These are phyloP conservation scores for Synodontis membranacea DNA, from an alignment of 2,113 vertebrate species.

Conservation along the genomic window DNA sequence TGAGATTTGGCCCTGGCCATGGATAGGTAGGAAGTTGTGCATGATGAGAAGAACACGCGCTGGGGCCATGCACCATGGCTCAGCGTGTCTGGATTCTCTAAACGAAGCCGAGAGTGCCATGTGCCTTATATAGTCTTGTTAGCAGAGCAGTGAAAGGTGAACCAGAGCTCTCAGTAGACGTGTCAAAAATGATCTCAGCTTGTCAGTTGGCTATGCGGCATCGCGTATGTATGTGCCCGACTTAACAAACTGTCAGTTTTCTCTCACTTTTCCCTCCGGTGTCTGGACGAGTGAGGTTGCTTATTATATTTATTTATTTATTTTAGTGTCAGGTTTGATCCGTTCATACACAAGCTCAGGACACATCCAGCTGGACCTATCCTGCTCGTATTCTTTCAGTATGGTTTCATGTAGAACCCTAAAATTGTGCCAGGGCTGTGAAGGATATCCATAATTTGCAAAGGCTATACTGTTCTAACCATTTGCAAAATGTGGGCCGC, in stretches of 20 bases:
- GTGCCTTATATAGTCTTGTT: slow-evolving; percentile 39
- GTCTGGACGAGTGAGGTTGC: slow-evolving; percentile 26
- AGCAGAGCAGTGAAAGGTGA: slow-evolving; percentile 46
- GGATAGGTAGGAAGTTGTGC: slow-evolving; percentile 35
- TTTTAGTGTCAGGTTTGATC: slow-evolving; percentile 48
- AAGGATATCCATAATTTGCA: no score
- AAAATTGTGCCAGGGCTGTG: background rate
- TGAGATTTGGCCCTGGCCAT: slow-evolving; percentile 24
- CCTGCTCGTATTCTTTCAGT: background rate
- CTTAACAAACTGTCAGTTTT: slow-evolving; percentile 44
- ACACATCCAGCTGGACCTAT: slow-evolving; percentile 24
- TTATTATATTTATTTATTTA: no score
- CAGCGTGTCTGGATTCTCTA: background rate
- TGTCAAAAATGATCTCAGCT: slow-evolving; percentile 49
- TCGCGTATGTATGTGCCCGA: slow-evolving; percentile 25
- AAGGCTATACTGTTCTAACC: background rate
- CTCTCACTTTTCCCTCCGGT: background rate
- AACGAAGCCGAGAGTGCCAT: slow-evolving; percentile 16
- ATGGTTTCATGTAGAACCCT: background rate
- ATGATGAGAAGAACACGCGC: slow-evolving; percentile 27
- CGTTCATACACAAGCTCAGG: slow-evolving; percentile 4
- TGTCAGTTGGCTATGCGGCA: slow-evolving; percentile 29
- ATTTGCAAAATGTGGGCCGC: background rate
- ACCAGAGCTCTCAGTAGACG: slow-evolving; percentile 41
- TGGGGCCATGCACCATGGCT: slow-evolving; percentile 3